Conservation (phyloP, 2,113 vertebrate species). For the Mesocricetus auratus region DNA sequence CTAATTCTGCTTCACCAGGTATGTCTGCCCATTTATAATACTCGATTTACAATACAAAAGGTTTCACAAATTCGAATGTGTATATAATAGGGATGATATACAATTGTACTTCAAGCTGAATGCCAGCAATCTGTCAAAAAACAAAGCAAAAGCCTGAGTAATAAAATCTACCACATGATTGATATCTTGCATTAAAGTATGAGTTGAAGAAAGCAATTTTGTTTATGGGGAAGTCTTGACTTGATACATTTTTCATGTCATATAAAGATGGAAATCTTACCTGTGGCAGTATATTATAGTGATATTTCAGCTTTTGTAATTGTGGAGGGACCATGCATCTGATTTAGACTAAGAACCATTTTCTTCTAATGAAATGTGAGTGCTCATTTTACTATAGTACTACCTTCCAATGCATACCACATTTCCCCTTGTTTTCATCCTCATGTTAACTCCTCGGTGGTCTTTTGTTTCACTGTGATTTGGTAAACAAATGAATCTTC, state of each 20-base stretch:
- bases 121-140: slow-evolving; percentile 86
- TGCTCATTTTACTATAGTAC: not conserved
- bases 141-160: slow-evolving; percentile 86
- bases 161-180: slow-evolving; percentile 87
- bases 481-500: not conserved
- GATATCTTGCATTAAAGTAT: slow-evolving; percentile 87
- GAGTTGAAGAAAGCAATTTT: slow-evolving; percentile 88
- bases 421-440: slow-evolving; percentile 45
- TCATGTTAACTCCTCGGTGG: not conserved
- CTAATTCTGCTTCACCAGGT: slow-evolving; percentile 67
- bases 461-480: not conserved
- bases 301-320: slow-evolving; percentile 82
- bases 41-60: slow-evolving; percentile 79
- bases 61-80: slow-evolving; percentile 80
- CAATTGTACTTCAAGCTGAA: slow-evolving; percentile 78
- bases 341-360: slow-evolving; percentile 72
- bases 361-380: slow-evolving; percentile 64
- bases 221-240: slow-evolving; percentile 86
- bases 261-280: slow-evolving; percentile 89
- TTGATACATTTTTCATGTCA: slow-evolving; percentile 87
- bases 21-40: slow-evolving; percentile 80
- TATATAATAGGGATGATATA: slow-evolving; percentile 84
- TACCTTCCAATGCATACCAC: not conserved
- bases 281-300: slow-evolving; percentile 83
- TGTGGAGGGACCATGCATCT: slow-evolving; percentile 80